A percentile compares a stretch with the other conserved stretches of the same genome.
Conservation (phyloP, 2,888 invertebrate genomes). For the Torymus tubicola region DNA sequence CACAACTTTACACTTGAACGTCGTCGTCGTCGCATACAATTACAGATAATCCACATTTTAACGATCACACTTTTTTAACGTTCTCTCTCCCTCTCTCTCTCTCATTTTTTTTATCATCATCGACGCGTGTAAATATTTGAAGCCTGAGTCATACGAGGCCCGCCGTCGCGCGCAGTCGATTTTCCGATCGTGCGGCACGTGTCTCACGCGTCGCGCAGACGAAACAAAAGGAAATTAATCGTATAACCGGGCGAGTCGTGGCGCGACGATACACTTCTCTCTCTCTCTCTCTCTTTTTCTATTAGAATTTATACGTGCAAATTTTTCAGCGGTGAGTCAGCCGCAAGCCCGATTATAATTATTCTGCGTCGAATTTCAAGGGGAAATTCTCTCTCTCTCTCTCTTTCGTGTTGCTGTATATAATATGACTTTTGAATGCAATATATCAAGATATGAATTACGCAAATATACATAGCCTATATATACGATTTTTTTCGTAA, state of each 20-base stretch:
- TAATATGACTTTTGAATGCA: too few species aligned
- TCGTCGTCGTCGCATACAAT: too few species aligned
- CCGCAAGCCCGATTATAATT: background rate
- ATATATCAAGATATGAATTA: too few species aligned
- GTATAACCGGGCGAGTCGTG: background rate
- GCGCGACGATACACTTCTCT: too few species aligned
- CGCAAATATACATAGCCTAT: too few species aligned
- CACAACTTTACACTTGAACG: too few species aligned
- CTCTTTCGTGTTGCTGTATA: too few species aligned
- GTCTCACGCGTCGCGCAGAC: constrained; percentile 8
- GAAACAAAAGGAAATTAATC: constrained; percentile 5
- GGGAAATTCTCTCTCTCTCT: too few species aligned
- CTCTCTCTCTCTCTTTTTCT: background rate
- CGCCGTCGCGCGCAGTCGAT: constrained; percentile 5
- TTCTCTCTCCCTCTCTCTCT: too few species aligned
- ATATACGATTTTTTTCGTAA: too few species aligned
- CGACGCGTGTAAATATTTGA: constrained; percentile 10
- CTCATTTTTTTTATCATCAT: background rate
- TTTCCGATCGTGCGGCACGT: constrained; percentile 21
- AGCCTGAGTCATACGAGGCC: background rate
- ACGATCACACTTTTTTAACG: too few species aligned
- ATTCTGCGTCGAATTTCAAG: constrained; percentile 3
- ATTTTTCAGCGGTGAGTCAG: constrained; percentile 29
- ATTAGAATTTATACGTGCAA: constrained; percentile 17
- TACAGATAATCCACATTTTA: too few species aligned